Base-by-base conservation (phyloP, 1,140 invertebrate genomes). In the Temnothorax curvispinosus region DNA sequence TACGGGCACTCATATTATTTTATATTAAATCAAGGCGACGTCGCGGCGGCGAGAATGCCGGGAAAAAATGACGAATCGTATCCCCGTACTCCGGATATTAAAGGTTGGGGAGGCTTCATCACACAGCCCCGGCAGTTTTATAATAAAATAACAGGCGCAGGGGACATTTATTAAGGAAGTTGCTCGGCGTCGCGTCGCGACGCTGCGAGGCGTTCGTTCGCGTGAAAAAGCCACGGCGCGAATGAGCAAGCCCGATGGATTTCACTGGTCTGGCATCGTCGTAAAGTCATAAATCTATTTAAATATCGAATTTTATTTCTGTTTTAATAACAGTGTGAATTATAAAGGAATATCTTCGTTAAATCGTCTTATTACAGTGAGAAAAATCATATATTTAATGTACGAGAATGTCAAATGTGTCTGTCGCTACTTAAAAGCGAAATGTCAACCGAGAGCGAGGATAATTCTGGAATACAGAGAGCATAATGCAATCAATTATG, bases 151-250 rank as follows among this genome's bases (percentile, higher is more conserved):
- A 84, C 69, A 74, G 27, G 41, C 41, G 41, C 80, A 6, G 27
- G 32, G 54, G 69, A 84, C 80, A 84, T 84, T 84, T 84, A 84
- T 84, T 60, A 84, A 84, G 69, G 44, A 84, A 74, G 69, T 84
- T 82, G 80, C 69, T 21, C 69, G 11, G 8, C 38, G 35, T 50
- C 62, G n/a, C 62, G 77, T 38, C 62, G n/a, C 62, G 77, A 81
- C 58, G 77, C 77, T 54, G 35, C 47, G 35, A 81, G 35, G 47
- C 62, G 44, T 65, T 35, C 41, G 27, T 65, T 35, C 41, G 27
- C 6, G 15, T n/a, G 56, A 62, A 77, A 78, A 65, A 78, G 7
- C 7, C 44, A 35, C 35, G 77, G 38, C n/a, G 18, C 21, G 13
- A 50, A 52, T 67, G 67, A 69, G 32, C 35, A 54, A 78, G 32